Evolutionary conservation across 2,888 invertebrate species (phyloP), one percentile per base, ranked within the genome.

Genomic region (Trissoscelio sp.): DNA sequence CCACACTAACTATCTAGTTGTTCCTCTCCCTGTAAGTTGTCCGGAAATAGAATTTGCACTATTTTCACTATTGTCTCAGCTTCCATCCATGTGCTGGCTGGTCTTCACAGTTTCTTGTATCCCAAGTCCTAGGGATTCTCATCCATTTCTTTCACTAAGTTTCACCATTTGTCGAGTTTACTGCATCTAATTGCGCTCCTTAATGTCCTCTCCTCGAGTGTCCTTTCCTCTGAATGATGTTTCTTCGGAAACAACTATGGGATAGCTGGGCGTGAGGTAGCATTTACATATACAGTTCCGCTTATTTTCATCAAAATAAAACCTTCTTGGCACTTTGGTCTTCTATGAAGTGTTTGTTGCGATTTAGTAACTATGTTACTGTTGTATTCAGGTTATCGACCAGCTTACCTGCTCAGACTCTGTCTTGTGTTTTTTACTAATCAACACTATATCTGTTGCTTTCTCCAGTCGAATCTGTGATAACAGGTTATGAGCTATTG

Each of bases 201-300:
- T 9, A n/a, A n/a, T n/a, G n/a, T n/a, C n/a, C 9, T 34, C 9
- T n/a, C n/a, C n/a, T n/a, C n/a, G n/a, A n/a, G n/a, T n/a, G n/a
- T 37, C n/a, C 37, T 5, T n/a, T 3, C 78, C 48, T 3, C 31
- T 6, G 2, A 53, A 14, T 6, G 28, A 5, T 3, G 34, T 11
- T 18, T 28, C 24, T 28, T 7, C 12, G 42, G 83, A 83, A 0
- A 69, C 58, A 1, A 44, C 55, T 11, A 67, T 79, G 1, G 44
- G 14, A 7, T 78, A 81, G 73, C 80, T 84, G 0, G 79, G 82
- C 5, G 81, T 74, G 34, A 34, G 34, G 46, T 83, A 82, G 51
- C 51, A 37, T 53, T 51, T 37, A 53, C 66, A 53, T 53, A 79
- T n/a, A 57, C 62, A 14, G 14, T 24, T 34, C 34, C 34, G 9